Evolutionary conservation across 2,113 vertebrate genomes (phyloP).

Genomic region (Anguilla rostrata): DNA sequence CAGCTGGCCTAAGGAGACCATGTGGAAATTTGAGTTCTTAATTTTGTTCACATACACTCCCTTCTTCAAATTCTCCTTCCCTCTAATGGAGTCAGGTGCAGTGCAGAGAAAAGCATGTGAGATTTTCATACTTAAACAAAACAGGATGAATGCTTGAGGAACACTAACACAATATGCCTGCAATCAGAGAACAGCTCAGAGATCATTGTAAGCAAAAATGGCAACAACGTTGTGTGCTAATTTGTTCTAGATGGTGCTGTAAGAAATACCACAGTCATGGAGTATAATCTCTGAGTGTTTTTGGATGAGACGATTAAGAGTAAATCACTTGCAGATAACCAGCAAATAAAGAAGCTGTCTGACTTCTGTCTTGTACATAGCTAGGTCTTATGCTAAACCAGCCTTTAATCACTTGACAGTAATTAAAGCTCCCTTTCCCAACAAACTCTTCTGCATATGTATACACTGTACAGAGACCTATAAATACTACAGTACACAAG

Average conservation of each 20-base stretch:
- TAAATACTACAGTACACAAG: no score
- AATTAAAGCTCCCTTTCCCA: no score
- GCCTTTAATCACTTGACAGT: no score
- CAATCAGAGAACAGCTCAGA: not conserved
- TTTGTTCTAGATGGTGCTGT: not conserved
- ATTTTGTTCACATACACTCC: not conserved
- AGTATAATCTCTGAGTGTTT: not conserved
- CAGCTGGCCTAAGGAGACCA: not conserved
- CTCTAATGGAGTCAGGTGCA: not conserved
- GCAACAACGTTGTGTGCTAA: not conserved
- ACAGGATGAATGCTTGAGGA: not conserved
- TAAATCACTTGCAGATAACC: not conserved
- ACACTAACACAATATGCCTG: not conserved
- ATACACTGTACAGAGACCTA: no score
- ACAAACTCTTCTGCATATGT: no score
- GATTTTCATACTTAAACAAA: not conserved
- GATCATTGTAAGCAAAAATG: not conserved
- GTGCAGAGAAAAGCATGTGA: not conserved
- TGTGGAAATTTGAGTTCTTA: not conserved
- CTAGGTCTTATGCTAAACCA: no score
- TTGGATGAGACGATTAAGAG: not conserved
- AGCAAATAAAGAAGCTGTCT: not conserved
- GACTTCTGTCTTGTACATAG: not conserved
- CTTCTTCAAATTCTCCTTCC: not conserved
- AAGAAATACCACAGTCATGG: not conserved